Percentiles rank a stretch among this genome's conserved stretches.
phyloP scores from a whole-genome alignment of 1,140 invertebrate species.

The Goniozus legneri region DNA sequence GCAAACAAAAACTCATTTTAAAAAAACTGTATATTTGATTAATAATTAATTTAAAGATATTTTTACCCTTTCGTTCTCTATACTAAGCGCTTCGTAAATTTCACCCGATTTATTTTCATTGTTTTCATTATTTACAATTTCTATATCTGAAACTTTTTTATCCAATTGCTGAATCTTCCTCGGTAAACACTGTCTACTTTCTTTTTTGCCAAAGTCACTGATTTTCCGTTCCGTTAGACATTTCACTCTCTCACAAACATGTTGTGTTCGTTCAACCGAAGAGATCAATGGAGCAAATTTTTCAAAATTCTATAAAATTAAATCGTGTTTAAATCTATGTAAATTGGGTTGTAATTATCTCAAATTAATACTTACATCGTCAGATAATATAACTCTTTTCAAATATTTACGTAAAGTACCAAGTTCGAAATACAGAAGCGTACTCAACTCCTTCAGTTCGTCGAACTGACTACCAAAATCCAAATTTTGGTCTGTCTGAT shows the following conservation, averaged over 20 bases:
- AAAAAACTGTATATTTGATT: background rate
- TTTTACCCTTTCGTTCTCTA: conserved; percentile 42
- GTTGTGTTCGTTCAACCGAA: conserved; percentile 37
- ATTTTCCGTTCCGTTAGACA: conserved; percentile 34
- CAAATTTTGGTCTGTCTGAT: conserved; percentile 34
- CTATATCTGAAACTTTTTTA: conserved; percentile 52
- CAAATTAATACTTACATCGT: conserved; percentile 34
- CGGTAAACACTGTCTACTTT: conserved; percentile 35
- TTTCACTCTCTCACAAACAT: conserved; percentile 39
- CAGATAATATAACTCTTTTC: conserved; percentile 16
- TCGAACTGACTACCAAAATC: conserved; percentile 35
- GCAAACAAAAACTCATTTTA: conserved; percentile 25
- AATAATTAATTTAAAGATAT: background rate
- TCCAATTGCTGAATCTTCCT: conserved; percentile 44
- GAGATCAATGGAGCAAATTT: conserved; percentile 36
- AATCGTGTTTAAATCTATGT: no score
- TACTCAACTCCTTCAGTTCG: conserved; percentile 39
- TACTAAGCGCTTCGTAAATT: conserved; percentile 36
- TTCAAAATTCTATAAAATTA: conserved; percentile 30
- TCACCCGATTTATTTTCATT: conserved; percentile 38
- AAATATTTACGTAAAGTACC: conserved; percentile 33
- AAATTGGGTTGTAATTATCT: no score
- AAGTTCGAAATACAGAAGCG: conserved; percentile 35
- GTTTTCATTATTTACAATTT: conserved; percentile 48
- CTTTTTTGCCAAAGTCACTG: conserved; percentile 42